These are phyloP conservation scores for Forbesichthys agassizii DNA, from an alignment of 2,113 vertebrate genomes.

Conservation along the genomic window DNA sequence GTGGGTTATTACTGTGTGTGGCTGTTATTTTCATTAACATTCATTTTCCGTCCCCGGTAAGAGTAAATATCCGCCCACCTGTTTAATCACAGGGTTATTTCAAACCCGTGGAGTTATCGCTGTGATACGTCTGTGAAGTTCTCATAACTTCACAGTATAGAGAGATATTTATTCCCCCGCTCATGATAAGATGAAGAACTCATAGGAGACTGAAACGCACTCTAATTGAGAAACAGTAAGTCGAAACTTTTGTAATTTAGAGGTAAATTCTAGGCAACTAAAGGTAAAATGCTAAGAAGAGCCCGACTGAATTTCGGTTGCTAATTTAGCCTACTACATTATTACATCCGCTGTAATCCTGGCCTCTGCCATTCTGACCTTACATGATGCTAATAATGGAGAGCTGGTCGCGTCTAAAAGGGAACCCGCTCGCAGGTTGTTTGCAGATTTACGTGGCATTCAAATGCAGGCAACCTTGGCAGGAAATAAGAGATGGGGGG, in stretches of 20 bases:
- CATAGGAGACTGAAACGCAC: slow-evolving; percentile 13
- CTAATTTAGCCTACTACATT: background rate
- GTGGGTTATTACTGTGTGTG: slow-evolving; percentile 77
- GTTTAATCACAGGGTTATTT: slow-evolving; percentile 91
- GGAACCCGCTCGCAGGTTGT: slow-evolving; percentile 49
- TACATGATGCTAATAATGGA: slow-evolving; percentile 39
- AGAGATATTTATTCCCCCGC: slow-evolving; percentile 55
- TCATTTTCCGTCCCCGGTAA: slow-evolving; percentile 84
- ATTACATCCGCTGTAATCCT: slow-evolving; percentile 11
- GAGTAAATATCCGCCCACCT: slow-evolving; percentile 82
- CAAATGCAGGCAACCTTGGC: slow-evolving; percentile 75
- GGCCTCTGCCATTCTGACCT: slow-evolving; percentile 15
- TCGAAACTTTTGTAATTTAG: slow-evolving; percentile 26
- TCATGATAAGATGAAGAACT: slow-evolving; percentile 38
- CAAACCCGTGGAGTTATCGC: slow-evolving; percentile 81
- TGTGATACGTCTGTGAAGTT: slow-evolving; percentile 79
- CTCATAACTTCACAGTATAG: slow-evolving; percentile 73
- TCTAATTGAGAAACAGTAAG: slow-evolving; percentile 18
- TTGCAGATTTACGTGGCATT: slow-evolving; percentile 69
- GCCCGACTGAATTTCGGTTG: background rate
- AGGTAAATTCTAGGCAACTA: slow-evolving; percentile 12
- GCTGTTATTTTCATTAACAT: slow-evolving; percentile 93
- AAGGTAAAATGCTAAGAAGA: background rate
- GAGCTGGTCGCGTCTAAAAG: slow-evolving; percentile 59
- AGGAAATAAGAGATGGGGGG: slow-evolving; percentile 64